These are phyloP conservation scores for Nannoperca australis DNA, from an alignment of 2,797 vertebrate species.

Conservation along the genomic window DNA sequence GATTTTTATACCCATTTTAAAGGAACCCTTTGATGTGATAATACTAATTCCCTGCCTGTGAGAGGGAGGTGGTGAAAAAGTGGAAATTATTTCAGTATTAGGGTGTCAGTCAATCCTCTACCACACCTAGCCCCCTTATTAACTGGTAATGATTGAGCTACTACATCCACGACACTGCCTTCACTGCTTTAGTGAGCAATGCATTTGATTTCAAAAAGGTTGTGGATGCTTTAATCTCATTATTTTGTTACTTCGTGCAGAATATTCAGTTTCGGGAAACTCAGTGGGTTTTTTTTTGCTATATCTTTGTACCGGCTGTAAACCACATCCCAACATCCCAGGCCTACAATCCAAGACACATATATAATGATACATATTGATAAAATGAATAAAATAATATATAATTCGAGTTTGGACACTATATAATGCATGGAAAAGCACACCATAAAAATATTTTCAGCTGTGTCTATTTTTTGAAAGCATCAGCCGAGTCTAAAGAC, in stretches of 20 bases:
- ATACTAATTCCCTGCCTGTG: conserved; percentile 93
- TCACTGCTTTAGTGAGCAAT: conserved; percentile 79
- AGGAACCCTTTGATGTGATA: conserved; percentile 98
- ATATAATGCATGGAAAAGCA: not conserved
- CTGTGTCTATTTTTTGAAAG: conserved; percentile 43
- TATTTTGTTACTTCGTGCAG: conserved; percentile 52
- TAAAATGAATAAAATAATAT: conserved; percentile 1
- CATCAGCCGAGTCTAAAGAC: conserved; percentile 56
- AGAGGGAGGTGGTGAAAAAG: conserved; percentile 85
- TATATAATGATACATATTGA: not conserved
- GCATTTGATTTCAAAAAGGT: conserved; percentile 83
- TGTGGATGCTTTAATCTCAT: conserved; percentile 66
- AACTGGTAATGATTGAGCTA: conserved; percentile 96
- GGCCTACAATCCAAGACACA: not conserved
- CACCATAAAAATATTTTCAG: conserved; percentile 8
- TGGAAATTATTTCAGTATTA: conserved; percentile 98
- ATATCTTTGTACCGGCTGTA: conserved; percentile 9
- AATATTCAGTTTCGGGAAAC: conserved; percentile 51
- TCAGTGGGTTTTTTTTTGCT: conserved; percentile 11
- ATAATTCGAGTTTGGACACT: not conserved
- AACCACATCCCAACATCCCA: not conserved
- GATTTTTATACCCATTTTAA: conserved; percentile 94
- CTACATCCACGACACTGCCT: conserved; percentile 79
- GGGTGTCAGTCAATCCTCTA: conserved; percentile 94
- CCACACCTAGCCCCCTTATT: conserved; percentile 91